Evolutionary conservation across 2,113 vertebrate genomes (phyloP), one percentile per base, ranked within the genome.

Genomic region (Gymnarchus niloticus): DNA sequence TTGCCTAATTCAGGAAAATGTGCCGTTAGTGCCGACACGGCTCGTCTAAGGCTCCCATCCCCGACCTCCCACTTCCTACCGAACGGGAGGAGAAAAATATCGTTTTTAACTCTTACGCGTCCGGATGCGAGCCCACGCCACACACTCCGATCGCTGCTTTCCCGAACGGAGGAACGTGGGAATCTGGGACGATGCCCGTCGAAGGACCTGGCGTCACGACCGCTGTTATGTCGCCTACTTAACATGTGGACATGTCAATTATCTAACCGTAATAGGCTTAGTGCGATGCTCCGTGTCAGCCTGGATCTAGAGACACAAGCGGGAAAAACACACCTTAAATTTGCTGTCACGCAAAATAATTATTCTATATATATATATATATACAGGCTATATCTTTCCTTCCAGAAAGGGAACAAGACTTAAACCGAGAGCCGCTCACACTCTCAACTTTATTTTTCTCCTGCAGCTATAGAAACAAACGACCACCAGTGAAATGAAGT

Each of bases 61-160:
- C 87, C 76, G 83, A 81, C 90, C 92, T 89, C 92, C 92, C 92
- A 91, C 93, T 91, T 92, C 92, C 92, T 92, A 92, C 90, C 86
- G 14, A 59, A 85, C 81, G 57, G 80, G 57, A 83, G 56, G 48
- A 86, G 21, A 78, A 91, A 86, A 88, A 61, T 85, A 69, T 46
- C 61, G 88, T 73, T 89, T 85, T 94, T 93, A 93, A 93, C 92
- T 92, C 92, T 89, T 91, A 81, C 85, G 44, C 46, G 54, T 25
- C 87, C 80, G 56, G 12, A 57, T 69, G 46, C 28, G 33, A 37
- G 12, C 52, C n/a, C 48, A 7, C 83, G 44, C 37, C 37, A 48
- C 83, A 41, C 14, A 17, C 25, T 21, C 44, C 46, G 44, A 23
- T 23, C 33, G 49, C n/a, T 44, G 14, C 19, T 14, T 6, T 56